Base-by-base conservation (phyloP, 1,140 invertebrate species). In the Colletes latitarsis region DNA sequence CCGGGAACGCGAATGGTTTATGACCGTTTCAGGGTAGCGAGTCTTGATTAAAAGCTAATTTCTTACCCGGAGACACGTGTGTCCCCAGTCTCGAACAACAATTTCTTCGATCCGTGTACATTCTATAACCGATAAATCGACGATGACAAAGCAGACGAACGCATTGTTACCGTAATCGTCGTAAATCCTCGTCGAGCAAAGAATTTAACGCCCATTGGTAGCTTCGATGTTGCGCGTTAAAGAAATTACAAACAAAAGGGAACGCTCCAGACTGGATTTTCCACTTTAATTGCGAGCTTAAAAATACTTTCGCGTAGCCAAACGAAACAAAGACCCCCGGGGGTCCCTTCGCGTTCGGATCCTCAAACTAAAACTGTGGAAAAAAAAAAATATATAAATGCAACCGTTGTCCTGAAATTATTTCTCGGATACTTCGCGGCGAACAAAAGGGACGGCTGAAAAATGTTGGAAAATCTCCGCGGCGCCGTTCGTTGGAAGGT, bases 41-140 rank as follows among this genome's bases (percentile, higher is more conserved):
- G 78, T 82, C 72, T 82, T 74, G 76, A 77, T 87, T 88, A 82
- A 69, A 66, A 76, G 52, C 66, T 74, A 75, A 88, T 79, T 79
- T 69, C 72, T 81, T 80, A 81, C 75, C 1, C 71, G 74, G 39
- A 19, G 19, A 73, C 58, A 72, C 75, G 62, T 76, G 62, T 4
- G 39, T 15, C 19, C 39, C 15, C 9, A 12, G 2, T 49, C 4
- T 6, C 4, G 9, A 10, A 39, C 15, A 6, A 1, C 57, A 76
- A 15, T 14, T 43, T 76, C 46, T 19, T 5, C 14, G 15, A 52
- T 64, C 53, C 52, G 53, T 6, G 52, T 6, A 6, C 19, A 17
- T 69, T 41, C 3, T 43, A 30, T 3, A 2, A 30, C 30, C 0
- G 30, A 1, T 30, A 30, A 30, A 30, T 30, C 30, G 30, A 30